Base-by-base conservation (phyloP, 1,140 invertebrate species). In the Thrips palmi region DNA sequence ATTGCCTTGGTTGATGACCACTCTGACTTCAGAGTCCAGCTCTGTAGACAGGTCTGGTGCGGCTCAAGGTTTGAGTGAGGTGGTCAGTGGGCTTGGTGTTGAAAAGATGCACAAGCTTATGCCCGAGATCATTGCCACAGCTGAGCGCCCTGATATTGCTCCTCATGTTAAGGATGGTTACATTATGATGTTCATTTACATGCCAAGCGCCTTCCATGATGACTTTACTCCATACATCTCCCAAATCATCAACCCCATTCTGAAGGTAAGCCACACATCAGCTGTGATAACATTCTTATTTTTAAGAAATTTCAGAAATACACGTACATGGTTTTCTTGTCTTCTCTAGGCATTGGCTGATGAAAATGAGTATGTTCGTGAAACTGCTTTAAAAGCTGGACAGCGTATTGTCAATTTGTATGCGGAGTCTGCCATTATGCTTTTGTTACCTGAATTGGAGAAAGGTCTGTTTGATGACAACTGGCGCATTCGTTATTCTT, bases 171-270 rank as follows among this genome's bases (percentile, higher is more conserved):
- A 96, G 50, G 96, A 99, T 64, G 96, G 96, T 19, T 99, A 98
- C 60, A 96, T 99, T 32, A 96, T 98, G 87, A 91, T 99, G 84
- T 99, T 97, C 57, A 98, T 98, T 54, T 99, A 97, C 58, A 84
- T 99, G 75, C 96, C 96, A 1, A 77, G 80, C 42, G 89, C 92
- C 1, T 97, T 99, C 60, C 87, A 82, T 2, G 74, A 79, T 33
- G 86, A 92, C 50, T 99, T 99, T 55, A 83, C 84, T 4, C 81
- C 82, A 1, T 99, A 97, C 56, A 93, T 99, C 49, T 87, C 89
- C 0, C 82, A 89, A 53, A 96, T 98, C 41, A 91, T 98, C 47
- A 96, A 88, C 58, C 91, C 93, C 1, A 97, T 99, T 49, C 60
- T 99, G 8, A 89, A 94, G 62, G 70, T 71, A 49, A 48, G 43